Evolutionary conservation across 2,888 invertebrate genomes (phyloP), one percentile per base, ranked within the genome.

Genomic region (Incurvaria masculella): DNA sequence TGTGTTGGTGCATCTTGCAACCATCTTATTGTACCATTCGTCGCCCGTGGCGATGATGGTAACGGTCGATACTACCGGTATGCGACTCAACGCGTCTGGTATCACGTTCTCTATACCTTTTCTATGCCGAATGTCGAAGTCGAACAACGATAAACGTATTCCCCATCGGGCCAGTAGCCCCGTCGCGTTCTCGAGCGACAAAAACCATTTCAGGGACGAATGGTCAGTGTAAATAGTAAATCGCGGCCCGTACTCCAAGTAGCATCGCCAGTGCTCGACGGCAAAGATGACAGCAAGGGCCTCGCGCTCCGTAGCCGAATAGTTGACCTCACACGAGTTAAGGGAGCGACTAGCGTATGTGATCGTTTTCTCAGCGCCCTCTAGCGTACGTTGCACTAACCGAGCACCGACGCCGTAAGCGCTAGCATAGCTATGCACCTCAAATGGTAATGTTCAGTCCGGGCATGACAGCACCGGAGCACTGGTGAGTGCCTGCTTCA

Each of bases 171-270:
- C 49, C 2, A 45, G 38, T 21, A 33, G 45, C 3, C 45, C 49
- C 11, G 45, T 33, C 1, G 49, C 43, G 18, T 49, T 49, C 4
- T 11, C 26, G 17, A 49, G 40, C 1, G 49, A 46, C 11, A 49
- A 17, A 43, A 49, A 49, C 56, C 56, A 58, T 48, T 54, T 0
- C 58, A 59, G 19, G 49, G 55, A 0, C 58, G 55, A 2, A 51
- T 54, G 27, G 60, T 59, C 1, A 60, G 33, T 0, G 58, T 43
- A 33, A 14, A 33, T 14, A 11, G 33, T 33, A 11, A 33, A 33
- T 8, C 11, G 14, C 8, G 33, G 14, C 14, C 33, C 33, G 14
- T 33, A 33, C 33, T 33, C 33, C 3, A 33, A n/a, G 14, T 33
- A 14, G 11, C 33, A 33, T n/a, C 33, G 8, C 33, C 33, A 33